Evolutionary conservation across 92 coral and sea anemone species (phyloP).

Genomic region (Parazoanthus atlanticus): DNA sequence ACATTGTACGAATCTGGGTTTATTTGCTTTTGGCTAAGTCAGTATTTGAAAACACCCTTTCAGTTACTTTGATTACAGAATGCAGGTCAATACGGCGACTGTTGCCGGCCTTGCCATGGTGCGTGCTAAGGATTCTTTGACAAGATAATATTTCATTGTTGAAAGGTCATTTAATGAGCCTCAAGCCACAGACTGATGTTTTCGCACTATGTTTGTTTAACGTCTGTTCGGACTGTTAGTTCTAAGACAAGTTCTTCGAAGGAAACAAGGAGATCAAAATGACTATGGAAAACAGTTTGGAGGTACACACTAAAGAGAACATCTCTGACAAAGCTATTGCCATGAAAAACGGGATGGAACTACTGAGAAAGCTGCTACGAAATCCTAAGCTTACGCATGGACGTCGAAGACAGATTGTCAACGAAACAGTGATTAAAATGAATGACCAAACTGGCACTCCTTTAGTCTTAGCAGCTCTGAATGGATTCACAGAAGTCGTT

Average conservation of each 20-base stretch:
- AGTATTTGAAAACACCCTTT: no score
- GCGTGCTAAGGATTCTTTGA: not conserved
- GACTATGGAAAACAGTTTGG: slow-evolving; percentile 28
- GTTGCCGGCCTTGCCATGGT: not conserved
- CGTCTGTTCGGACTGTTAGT: not conserved
- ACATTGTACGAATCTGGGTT: no score
- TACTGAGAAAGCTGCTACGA: slow-evolving; percentile 27
- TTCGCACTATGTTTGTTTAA: not conserved
- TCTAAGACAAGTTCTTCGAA: not conserved
- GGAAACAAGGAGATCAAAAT: not conserved
- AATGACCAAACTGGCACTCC: slow-evolving; percentile 63
- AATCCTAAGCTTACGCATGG: slow-evolving; percentile 36
- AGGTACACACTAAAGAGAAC: not conserved
- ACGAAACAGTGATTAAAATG: slow-evolving; percentile 44
- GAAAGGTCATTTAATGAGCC: slow-evolving; percentile 19
- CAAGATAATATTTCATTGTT: slow-evolving; percentile 31
- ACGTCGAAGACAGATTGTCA: slow-evolving; percentile 42
- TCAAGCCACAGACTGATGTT: not conserved
- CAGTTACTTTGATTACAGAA: not conserved
- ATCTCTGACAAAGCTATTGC: slow-evolving; percentile 27
- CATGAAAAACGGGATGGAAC: slow-evolving; percentile 37
- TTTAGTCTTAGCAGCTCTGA: slow-evolving; percentile 56
- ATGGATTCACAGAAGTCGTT: slow-evolving; percentile 64
- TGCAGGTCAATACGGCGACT: not conserved
- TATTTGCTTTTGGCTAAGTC: no score